Evolutionary conservation across 2,113 vertebrate genomes (phyloP), one percentile per base, ranked within the genome.

Genomic region (Plotosus lineatus): DNA sequence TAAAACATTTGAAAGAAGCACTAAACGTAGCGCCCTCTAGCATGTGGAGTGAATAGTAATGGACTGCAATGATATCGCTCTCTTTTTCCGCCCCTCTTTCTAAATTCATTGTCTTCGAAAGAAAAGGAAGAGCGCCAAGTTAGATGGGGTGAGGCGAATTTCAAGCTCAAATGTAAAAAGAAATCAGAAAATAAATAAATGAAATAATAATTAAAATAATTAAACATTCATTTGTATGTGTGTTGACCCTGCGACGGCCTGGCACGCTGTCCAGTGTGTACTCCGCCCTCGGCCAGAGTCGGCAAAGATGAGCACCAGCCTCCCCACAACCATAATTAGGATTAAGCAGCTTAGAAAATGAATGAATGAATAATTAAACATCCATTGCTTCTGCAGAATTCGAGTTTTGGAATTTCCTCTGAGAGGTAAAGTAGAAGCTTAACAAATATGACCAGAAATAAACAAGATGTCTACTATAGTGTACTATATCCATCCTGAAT

Each of bases 361-460:
- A 38, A 21, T 21, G 7, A 65, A 65, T 65, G 3, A 6, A 33
- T 61, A 38, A 40, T 65, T 38, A 38, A 38, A 17, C 23, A 19
- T 38, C 33, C 33, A 11, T 17, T 65, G 36, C 36, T 65, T 66
- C 63, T 40, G 36, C n/a, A 40, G 63, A 40, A 40, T 23, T 21
- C 19, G 17, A 65, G 33, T 2, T 8, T 8, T 10, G 10, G 17
- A 3, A 38, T 23, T 65, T 3, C 19, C 3, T 65, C 38, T 65
- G 19, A 9, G 36, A 1, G 19, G 33, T 65, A 65, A 19, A 38
- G 33, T 36, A 63, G 31, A 38, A 63, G 61, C 61, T 38, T 19
- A 65, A 65, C 19, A 65, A 65, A 65, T 65, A 65, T 38, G 61
- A 65, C 38, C 61, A 65, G 7, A 11, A 38, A 36, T n/a, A 65